Evolutionary conservation across 2,113 vertebrate species (phyloP).

Genomic region (Callorhinus ursinus): DNA sequence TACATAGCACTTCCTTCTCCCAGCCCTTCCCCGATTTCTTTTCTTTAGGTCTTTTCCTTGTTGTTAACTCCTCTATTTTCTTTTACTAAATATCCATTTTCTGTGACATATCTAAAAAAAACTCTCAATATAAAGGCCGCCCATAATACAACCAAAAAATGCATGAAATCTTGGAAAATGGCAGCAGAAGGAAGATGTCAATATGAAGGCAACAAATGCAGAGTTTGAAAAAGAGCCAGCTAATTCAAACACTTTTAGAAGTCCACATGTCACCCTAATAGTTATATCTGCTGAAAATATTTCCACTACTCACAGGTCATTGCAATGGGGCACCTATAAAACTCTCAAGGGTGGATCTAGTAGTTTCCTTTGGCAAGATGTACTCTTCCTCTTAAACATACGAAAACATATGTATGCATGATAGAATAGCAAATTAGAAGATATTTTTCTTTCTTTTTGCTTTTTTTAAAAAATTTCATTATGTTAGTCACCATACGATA

Average conservation of each 20-base stretch:
- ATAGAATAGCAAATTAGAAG: background rate
- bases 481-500: no score
- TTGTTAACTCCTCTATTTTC: background rate
- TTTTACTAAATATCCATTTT: background rate
- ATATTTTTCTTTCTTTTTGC: background rate
- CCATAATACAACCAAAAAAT: background rate
- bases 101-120: background rate
- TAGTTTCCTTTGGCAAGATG: background rate
- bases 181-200: background rate
- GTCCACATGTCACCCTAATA: background rate
- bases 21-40: background rate
- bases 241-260: background rate
- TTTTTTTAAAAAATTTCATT: no score
- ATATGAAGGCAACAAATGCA: background rate
- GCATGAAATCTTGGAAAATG: background rate
- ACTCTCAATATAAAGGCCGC: background rate
- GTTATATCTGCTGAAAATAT: background rate
- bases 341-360: background rate
- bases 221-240: background rate
- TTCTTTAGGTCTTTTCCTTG: background rate
- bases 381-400: background rate
- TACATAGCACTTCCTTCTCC: background rate
- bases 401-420: background rate
- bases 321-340: background rate
- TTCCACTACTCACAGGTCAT: background rate